A percentile compares a stretch with the other conserved stretches of the same genome.
Conservation (phyloP, 2,888 invertebrate genomes). For the Hirudinaria manillensis region DNA sequence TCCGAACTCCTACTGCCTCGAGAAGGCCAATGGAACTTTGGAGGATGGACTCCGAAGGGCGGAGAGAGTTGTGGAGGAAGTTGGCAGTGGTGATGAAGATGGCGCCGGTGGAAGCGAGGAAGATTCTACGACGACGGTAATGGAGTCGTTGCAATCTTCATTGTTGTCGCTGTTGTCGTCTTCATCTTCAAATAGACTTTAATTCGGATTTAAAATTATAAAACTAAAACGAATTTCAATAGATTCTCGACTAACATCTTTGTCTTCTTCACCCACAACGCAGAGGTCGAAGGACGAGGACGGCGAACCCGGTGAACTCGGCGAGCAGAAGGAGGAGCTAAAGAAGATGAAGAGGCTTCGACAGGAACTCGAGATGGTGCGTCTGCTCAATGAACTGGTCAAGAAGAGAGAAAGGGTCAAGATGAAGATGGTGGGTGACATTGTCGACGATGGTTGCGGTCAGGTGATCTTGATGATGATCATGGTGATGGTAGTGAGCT, state of each 20-base stretch:
- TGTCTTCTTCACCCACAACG: background rate
- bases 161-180: background rate
- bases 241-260: background rate
- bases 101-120: background rate
- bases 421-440: background rate
- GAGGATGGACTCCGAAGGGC: background rate
- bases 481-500: background rate
- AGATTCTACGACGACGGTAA: background rate
- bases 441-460: background rate
- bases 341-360: conserved; percentile 66
- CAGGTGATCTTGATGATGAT: conserved; percentile 2
- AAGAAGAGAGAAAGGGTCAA: conserved; percentile 65
- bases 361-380: conserved; percentile 85
- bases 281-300: background rate
- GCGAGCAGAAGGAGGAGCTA: conserved; percentile 16
- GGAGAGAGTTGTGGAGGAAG: background rate
- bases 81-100: background rate
- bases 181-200: background rate
- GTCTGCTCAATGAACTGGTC: conserved; percentile 84
- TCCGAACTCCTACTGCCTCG: conserved; percentile 20
- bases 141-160: background rate
- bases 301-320: background rate
- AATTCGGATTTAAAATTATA: too few relatives aligned
- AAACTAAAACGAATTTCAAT: too few relatives aligned
- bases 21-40: background rate